Evolutionary conservation across 2,888 invertebrate species (phyloP), one percentile per base, ranked within the genome.

Genomic region (Agrochola litura): DNA sequence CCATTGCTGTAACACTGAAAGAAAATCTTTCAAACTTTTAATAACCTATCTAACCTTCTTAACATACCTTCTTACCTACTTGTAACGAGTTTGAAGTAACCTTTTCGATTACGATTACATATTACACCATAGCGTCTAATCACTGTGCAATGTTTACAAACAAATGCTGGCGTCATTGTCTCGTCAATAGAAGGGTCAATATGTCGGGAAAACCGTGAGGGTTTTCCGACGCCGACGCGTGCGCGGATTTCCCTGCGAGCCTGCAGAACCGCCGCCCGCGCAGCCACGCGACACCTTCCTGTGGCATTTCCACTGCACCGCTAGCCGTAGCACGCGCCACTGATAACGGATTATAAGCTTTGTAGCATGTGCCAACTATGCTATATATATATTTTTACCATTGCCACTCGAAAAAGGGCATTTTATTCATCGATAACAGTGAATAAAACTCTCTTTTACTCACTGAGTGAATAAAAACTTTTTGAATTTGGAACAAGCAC

Each of bases 201-300:
- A 81, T 14, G 78, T 77, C 58, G 87, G 87, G 56, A 80, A 85
- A 77, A 41, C 89, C 89, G 61, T 5, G 41, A 58, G 83, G 89
- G 56, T 76, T 89, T 88, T 77, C 60, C n/a, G 10, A 16, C 6
- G 30, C 0, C 79, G 72, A 52, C 60, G 75, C 88, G 69, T 70
- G 78, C 58, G 78, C 75, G 73, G 71, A 49, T 66, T 83, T 79
- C 83, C 83, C 83, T 75, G n/a, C 61, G 37, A n/a, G 30, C 58
- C 76, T n/a, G 64, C 77, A 9, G 46, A 49, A 37, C 30, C 75
- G 52, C 41, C 75, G 60, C 79, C 61, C 74, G 66, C 81, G 49
- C 46, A 22, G 0, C 12, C 71, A 19, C 54, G 30, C 56, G 19
- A 8, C 54, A 22, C 56, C 79, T 84, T 79, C 65, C 84, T 64